Evolutionary conservation across 1,140 invertebrate genomes (phyloP).

Genomic region (Gryon sp.): DNA sequence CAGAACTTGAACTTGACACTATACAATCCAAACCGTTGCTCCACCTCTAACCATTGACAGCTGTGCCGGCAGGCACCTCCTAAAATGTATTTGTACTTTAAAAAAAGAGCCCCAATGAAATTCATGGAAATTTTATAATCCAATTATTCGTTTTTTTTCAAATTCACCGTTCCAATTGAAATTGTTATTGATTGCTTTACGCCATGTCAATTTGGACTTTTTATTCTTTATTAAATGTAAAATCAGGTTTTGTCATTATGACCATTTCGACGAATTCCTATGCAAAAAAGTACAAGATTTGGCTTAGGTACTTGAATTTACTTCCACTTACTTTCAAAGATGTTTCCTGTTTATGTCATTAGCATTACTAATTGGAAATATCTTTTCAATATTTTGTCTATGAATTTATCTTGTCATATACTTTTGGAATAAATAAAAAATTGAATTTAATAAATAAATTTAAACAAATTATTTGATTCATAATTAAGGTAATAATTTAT

Average conservation of each 20-base stretch:
- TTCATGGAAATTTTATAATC: conserved; percentile 59
- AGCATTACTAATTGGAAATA: no score
- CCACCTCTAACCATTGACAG: conserved; percentile 54
- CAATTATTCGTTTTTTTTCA: conserved; percentile 57
- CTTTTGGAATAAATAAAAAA: no score
- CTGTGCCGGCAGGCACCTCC: conserved; percentile 34
- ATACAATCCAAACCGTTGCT: conserved; percentile 47
- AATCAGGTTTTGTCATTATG: conserved; percentile 31
- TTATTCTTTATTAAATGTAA: neutral
- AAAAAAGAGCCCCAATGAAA: conserved; percentile 40
- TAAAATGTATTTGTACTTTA: conserved; percentile 49
- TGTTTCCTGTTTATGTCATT: no score
- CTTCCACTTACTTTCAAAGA: no score
- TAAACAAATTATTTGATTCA: no score
- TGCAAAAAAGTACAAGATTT: conserved; percentile 23
- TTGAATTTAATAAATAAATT: no score
- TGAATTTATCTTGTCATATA: no score
- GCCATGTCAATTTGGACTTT: conserved; percentile 26
- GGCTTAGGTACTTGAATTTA: no score
- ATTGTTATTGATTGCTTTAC: conserved; percentile 56
- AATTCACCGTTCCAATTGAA: conserved; percentile 36
- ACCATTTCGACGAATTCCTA: conserved; percentile 34
- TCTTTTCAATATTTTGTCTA: no score
- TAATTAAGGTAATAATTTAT: no score
- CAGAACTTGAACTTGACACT: conserved; percentile 56